Evolutionary conservation across 53 echinoderm and acorn worm genomes (phyloP).

Genomic region (Hippasteria phrygiana): DNA sequence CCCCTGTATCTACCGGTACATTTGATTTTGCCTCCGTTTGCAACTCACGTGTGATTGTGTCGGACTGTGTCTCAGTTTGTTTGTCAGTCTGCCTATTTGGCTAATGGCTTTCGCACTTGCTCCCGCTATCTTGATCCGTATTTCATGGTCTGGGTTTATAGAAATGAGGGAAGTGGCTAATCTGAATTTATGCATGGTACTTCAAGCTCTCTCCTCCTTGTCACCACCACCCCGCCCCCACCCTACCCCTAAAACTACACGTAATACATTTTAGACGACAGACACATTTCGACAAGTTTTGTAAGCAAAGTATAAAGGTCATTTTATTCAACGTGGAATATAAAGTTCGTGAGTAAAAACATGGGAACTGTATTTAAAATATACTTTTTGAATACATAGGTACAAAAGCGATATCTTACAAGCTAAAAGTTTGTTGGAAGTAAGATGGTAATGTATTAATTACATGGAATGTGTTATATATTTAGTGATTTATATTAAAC

Average conservation of each 20-base stretch:
- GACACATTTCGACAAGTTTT: background rate
- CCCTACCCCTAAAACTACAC: background rate
- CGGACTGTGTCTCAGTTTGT: too few relatives aligned
- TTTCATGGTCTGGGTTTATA: too few relatives aligned
- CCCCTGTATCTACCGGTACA: too few relatives aligned
- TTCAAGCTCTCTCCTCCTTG: background rate
- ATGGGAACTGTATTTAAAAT: conserved; percentile 54
- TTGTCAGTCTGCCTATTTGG: too few relatives aligned
- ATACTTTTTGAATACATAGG: conserved; percentile 63
- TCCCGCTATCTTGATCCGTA: too few relatives aligned
- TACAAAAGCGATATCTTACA: conserved; percentile 37
- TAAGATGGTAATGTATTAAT: conserved; percentile 11
- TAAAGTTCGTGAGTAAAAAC: conserved; percentile 10
- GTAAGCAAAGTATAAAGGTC: conserved; percentile 32
- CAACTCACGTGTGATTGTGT: too few relatives aligned
- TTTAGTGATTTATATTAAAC: background rate
- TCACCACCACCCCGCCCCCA: background rate
- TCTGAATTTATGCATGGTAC: too few relatives aligned
- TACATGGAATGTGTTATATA: conserved; percentile 54
- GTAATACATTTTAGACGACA: background rate
- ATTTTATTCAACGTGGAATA: conserved; percentile 47
- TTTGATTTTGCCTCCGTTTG: too few relatives aligned
- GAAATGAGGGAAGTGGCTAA: too few relatives aligned
- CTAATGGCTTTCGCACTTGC: too few relatives aligned
- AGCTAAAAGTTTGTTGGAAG: background rate